Conservation (phyloP, 2,888 invertebrate species). For the Mythimna ferrago region DNA sequence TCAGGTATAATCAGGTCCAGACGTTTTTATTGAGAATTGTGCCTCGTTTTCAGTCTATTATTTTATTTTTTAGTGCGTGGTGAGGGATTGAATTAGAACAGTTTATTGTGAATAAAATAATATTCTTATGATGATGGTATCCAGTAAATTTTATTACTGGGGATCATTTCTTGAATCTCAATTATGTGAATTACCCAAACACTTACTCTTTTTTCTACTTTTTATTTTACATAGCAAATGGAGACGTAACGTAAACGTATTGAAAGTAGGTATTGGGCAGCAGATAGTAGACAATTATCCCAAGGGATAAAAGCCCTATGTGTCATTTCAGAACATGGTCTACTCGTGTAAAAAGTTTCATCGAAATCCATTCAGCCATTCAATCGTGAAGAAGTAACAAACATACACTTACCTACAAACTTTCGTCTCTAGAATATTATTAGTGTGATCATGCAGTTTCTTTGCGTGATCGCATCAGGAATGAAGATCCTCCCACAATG, state of each 20-base stretch:
- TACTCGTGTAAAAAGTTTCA: too few species aligned
- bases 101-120: constrained; percentile 48
- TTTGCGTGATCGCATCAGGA: too few species aligned
- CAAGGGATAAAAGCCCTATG: too few species aligned
- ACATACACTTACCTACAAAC: too few species aligned
- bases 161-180: constrained; percentile 1
- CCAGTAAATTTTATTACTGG: constrained; percentile 32
- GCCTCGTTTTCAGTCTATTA: constrained; percentile 50
- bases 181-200: neutral
- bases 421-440: too few species aligned
- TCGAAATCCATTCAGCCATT: too few species aligned
- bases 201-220: neutral
- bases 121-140: constrained; percentile 33
- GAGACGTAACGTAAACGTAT: neutral
- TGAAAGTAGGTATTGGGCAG: too few species aligned
- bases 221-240: neutral
- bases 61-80: constrained; percentile 41
- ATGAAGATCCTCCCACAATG: too few species aligned
- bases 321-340: too few species aligned
- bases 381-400: too few species aligned
- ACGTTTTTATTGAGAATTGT: constrained; percentile 52
- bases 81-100: constrained; percentile 38
- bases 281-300: too few species aligned
- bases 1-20: constrained; percentile 54
- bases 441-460: too few species aligned